Conservation (phyloP, 2,888 invertebrate species). For the Cancer borealis region DNA sequence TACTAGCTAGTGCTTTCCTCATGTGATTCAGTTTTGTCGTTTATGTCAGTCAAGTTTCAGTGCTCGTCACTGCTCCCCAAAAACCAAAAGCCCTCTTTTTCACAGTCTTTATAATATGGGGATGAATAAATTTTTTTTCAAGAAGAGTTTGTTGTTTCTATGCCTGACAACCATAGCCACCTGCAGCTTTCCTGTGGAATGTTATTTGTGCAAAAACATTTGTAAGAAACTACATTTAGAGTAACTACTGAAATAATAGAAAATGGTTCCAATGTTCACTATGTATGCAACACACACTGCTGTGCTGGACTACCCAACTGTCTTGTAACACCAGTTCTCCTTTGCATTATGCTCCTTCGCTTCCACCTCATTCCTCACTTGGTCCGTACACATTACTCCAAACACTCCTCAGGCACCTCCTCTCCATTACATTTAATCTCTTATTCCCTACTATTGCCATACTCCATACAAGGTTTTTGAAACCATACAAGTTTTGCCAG, state of each 20-base stretch:
- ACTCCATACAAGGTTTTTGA: too few relatives aligned
- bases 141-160: slow-evolving; percentile 6
- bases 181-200: background rate
- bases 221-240: background rate
- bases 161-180: background rate
- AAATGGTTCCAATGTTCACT: background rate
- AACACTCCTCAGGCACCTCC: too few relatives aligned
- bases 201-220: background rate
- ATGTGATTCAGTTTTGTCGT: slow-evolving; percentile 8
- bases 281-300: background rate
- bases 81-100: slow-evolving; percentile 45
- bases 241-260: background rate
- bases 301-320: too few relatives aligned
- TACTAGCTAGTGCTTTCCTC: background rate
- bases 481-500: too few relatives aligned
- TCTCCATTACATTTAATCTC: too few relatives aligned
- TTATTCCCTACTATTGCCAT: too few relatives aligned
- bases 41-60: background rate
- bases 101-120: slow-evolving; percentile 36
- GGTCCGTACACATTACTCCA: too few relatives aligned
- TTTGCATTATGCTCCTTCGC: too few relatives aligned
- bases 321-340: too few relatives aligned
- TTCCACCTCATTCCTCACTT: too few relatives aligned
- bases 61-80: background rate
- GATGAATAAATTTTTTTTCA: slow-evolving; percentile 39